Conservation (phyloP, 2,888 invertebrate species). For the Euplagia quadripunctaria region DNA sequence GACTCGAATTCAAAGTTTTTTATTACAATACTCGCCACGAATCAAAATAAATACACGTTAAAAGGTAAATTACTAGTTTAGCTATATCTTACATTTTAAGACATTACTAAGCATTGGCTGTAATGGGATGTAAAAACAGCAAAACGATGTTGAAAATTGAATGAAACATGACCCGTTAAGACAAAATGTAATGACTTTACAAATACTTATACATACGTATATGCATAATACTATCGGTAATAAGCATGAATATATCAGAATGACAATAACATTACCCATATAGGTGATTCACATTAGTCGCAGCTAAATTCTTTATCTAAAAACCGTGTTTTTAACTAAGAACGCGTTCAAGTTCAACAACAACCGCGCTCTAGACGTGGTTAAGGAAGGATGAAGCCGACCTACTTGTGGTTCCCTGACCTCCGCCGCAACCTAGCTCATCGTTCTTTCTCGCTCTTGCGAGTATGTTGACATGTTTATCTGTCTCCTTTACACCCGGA, state of each 20-base stretch:
- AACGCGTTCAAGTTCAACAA: slow-evolving; percentile 81
- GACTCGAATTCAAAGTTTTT: slow-evolving; percentile 72
- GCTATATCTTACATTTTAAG: not conserved
- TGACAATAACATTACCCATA: slow-evolving; percentile 23
- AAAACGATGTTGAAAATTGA: slow-evolving; percentile 1
- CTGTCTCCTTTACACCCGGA: slow-evolving; percentile 80
- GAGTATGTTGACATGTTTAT: slow-evolving; percentile 13
- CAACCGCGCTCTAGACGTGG: slow-evolving; percentile 69
- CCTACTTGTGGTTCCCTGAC: slow-evolving; percentile 87
- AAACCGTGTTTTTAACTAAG: slow-evolving; percentile 81
- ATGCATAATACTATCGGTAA: slow-evolving; percentile 3
- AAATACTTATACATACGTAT: not conserved
- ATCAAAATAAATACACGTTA: slow-evolving; percentile 52
- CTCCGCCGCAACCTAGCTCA: slow-evolving; percentile 81
- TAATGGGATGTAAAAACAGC: not conserved
- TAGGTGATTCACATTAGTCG: slow-evolving; percentile 43
- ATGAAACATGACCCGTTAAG: not conserved
- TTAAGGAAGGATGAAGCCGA: slow-evolving; percentile 84
- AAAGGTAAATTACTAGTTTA: slow-evolving; percentile 24
- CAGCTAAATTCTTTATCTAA: slow-evolving; percentile 63
- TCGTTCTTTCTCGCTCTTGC: slow-evolving; percentile 63
- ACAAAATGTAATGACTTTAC: slow-evolving; percentile 2
- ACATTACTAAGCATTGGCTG: not conserved
- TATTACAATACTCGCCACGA: slow-evolving; percentile 61
- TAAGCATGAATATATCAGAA: slow-evolving; percentile 20